A percentile compares a stretch with the other conserved stretches of the same genome.
These are phyloP conservation scores for Nothura maculosa DNA, from an alignment of 2,797 vertebrate species.

Conservation along the genomic window DNA sequence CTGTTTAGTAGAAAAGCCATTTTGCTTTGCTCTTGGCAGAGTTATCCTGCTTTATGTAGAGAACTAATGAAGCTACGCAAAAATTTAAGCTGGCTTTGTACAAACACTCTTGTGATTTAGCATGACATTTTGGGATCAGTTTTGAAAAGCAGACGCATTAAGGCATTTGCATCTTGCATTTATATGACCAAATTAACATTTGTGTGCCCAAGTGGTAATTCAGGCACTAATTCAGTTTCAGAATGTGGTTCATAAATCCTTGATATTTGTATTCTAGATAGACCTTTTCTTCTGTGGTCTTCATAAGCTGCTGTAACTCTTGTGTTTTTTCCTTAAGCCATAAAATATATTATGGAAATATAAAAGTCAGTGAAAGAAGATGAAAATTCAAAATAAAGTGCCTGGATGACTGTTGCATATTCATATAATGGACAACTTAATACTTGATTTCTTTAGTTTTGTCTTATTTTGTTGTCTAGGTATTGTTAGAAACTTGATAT, in stretches of 20 bases:
- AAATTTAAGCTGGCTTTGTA: background rate
- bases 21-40: background rate
- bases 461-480: background rate
- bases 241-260: background rate
- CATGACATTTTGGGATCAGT: background rate
- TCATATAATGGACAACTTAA: background rate
- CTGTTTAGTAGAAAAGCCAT: background rate
- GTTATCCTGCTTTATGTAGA: background rate
- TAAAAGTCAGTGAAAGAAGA: background rate
- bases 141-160: conserved; percentile 22
- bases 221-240: background rate
- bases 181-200: background rate
- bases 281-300: background rate
- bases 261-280: background rate
- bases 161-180: conserved; percentile 8
- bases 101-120: background rate
- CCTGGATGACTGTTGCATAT: background rate
- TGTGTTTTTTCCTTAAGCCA: background rate
- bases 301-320: background rate
- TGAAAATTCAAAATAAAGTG: background rate
- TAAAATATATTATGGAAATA: background rate
- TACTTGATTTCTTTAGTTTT: conserved; percentile 5
- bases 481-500: background rate
- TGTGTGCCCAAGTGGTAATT: background rate
- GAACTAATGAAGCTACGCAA: background rate